phyloP scores from a whole-genome alignment of 2,113 vertebrate species.

The Hippocampus abdominalis region DNA sequence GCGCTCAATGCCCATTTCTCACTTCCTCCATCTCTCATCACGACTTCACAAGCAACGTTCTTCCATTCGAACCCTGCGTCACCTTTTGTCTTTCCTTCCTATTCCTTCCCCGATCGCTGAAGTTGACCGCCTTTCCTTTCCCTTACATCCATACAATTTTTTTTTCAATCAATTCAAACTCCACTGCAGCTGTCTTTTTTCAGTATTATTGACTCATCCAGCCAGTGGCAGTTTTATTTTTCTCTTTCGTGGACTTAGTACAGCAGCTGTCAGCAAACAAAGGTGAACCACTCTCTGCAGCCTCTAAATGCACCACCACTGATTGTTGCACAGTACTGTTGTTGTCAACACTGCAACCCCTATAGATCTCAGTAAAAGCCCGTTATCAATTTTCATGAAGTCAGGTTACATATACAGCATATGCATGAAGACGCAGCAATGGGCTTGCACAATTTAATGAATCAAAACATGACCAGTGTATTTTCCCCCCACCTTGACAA shows the following conservation, averaged over 20 bases:
- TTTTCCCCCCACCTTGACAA: background rate
- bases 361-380: background rate
- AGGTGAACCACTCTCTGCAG: conserved; percentile 25
- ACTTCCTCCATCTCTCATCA: background rate
- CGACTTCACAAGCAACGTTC: background rate
- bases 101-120: conserved; percentile 1
- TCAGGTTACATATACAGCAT: background rate
- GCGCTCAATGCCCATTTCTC: background rate
- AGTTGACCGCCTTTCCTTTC: background rate
- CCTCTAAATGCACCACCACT: background rate
- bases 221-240: conserved; percentile 52
- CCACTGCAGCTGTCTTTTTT: conserved; percentile 18
- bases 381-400: background rate
- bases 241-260: conserved; percentile 62
- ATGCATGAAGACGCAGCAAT: background rate
- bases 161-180: background rate
- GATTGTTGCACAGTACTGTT: background rate
- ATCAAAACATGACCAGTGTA: background rate
- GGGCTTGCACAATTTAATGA: no score
- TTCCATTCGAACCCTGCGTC: background rate
- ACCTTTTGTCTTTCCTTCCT: background rate
- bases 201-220: conserved; percentile 25
- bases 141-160: background rate
- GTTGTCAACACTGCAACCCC: background rate
- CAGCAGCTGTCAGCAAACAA: conserved; percentile 50